Percentiles rank a stretch among this genome's conserved stretches.
phyloP scores from a whole-genome alignment of 2,113 vertebrate species.

The Procapra przewalskii region DNA sequence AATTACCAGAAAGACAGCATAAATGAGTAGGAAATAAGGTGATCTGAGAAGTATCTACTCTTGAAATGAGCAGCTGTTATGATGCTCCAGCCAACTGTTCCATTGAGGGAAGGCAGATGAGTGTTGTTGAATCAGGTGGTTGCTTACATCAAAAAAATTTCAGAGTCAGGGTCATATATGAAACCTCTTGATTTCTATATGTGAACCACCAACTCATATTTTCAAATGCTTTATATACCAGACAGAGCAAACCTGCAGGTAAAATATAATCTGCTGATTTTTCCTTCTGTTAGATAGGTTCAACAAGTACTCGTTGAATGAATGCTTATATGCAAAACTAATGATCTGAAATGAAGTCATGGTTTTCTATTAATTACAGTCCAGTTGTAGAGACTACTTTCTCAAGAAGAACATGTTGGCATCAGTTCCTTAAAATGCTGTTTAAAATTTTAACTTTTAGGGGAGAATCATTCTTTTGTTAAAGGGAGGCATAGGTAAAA shows the following conservation, averaged over 20 bases:
- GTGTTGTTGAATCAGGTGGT: neutral
- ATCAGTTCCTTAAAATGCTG: neutral
- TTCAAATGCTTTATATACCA: neutral
- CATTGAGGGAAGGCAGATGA: neutral
- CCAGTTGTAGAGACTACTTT: neutral
- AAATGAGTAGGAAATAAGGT: neutral
- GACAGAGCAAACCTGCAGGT: neutral
- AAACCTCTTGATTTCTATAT: neutral
- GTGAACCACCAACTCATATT: neutral
- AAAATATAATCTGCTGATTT: neutral
- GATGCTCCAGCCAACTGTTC: neutral
- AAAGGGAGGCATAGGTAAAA: neutral
- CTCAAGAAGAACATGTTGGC: neutral
- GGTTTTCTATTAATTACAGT: neutral
- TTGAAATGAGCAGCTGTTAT: neutral
- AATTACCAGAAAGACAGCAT: neutral
- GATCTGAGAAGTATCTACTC: neutral
- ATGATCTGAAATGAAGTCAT: neutral
- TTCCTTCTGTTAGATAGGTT: neutral
- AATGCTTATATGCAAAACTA: neutral
- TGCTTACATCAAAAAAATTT: neutral
- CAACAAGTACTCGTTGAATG: neutral
- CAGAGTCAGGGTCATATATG: neutral
- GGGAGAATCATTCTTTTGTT: neutral
- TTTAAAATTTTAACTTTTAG: slow-evolving; percentile 7